These are phyloP conservation scores for Phylloscopus whistleri DNA, from an alignment of 2,113 vertebrate genomes.

Conservation along the genomic window DNA sequence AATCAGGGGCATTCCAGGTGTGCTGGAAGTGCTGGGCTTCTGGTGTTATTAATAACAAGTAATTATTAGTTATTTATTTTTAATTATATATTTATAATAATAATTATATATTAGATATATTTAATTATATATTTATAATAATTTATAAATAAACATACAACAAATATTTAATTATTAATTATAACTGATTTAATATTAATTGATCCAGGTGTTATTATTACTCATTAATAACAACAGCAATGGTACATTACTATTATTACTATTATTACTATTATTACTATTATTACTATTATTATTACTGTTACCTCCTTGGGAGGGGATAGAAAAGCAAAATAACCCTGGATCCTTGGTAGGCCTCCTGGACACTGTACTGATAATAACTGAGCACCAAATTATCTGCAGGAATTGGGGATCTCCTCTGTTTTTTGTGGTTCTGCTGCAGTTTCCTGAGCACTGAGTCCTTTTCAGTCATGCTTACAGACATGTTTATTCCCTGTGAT, in stretches of 20 bases:
- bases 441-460: fast-evolving
- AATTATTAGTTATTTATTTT: not conserved
- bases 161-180: no score
- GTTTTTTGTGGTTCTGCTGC: fast-evolving
- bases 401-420: not conserved
- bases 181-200: no score
- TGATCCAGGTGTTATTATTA: not conserved
- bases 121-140: no score
- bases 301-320: not conserved
- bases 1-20: not conserved
- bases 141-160: no score
- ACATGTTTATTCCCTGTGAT: not conserved
- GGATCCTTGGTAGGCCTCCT: not conserved
- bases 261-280: no score
- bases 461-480: not conserved
- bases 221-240: not conserved
- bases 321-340: not conserved
- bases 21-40: not conserved
- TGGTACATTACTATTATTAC: no score
- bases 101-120: no score
- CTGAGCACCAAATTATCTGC: not conserved
- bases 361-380: not conserved
- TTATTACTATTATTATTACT: no score
- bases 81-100: not conserved
- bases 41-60: not conserved